These are phyloP conservation scores for Prosapia bicincta DNA, from an alignment of 2,888 invertebrate species.

Conservation along the genomic window DNA sequence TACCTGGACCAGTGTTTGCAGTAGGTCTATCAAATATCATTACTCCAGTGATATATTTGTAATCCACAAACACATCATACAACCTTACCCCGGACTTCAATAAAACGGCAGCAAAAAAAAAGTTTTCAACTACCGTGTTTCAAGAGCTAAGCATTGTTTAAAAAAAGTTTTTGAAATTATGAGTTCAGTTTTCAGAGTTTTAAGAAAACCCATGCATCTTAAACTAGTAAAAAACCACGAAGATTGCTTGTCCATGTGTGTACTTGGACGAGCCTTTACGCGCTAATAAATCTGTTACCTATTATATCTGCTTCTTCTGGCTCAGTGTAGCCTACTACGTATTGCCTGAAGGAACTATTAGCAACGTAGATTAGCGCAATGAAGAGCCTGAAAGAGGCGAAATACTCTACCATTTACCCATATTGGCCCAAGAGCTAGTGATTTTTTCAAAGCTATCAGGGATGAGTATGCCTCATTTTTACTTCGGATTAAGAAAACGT, in stretches of 20 bases:
- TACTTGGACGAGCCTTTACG: constrained; percentile 19
- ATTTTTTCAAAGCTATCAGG: neutral
- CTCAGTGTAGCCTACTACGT: constrained; percentile 6
- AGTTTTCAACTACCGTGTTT: constrained; percentile 42
- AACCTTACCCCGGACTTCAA: constrained; percentile 32
- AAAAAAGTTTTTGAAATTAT: constrained; percentile 37
- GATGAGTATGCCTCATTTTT: constrained; percentile 12
- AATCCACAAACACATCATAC: constrained; percentile 20
- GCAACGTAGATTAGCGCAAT: constrained; percentile 16
- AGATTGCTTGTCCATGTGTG: constrained; percentile 25
- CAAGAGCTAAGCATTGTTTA: constrained; percentile 38
- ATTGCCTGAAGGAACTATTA: constrained; percentile 14
- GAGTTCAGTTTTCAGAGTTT: constrained; percentile 35
- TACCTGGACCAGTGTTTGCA: constrained; percentile 33
- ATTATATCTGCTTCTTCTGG: constrained; percentile 20
- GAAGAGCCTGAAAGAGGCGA: neutral
- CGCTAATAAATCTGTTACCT: constrained; percentile 2
- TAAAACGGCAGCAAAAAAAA: constrained; percentile 31
- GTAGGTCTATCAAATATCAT: constrained; percentile 35
- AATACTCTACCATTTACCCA: constrained; percentile 1
- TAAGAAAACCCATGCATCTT: constrained; percentile 34
- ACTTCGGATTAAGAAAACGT: neutral
- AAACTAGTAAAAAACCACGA: constrained; percentile 29
- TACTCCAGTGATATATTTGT: constrained; percentile 27
- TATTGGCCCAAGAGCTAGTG: neutral